Percentiles rank a stretch among this genome's conserved stretches.
Conservation (phyloP, 2,797 vertebrate species). For the Periparus ater region DNA sequence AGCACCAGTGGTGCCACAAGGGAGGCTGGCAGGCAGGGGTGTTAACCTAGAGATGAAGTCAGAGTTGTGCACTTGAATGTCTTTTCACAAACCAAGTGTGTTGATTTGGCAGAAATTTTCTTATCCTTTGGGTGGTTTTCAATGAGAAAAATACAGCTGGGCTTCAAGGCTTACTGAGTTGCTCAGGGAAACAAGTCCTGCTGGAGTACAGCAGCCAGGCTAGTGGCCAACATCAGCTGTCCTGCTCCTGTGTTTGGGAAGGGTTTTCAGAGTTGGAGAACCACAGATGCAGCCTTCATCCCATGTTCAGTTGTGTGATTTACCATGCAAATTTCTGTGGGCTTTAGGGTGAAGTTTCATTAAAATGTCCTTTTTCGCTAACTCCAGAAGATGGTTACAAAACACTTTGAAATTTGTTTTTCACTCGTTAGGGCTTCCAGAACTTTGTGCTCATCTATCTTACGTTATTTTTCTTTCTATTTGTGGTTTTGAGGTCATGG, state of each 20-base stretch:
- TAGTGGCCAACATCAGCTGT: not conserved
- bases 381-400: slow-evolving; percentile 24
- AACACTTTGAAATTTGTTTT: slow-evolving; percentile 54
- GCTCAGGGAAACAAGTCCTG: not conserved
- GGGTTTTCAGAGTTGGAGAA: not conserved
- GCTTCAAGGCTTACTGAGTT: not conserved
- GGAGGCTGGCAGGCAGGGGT: not conserved
- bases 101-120: not conserved
- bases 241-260: not conserved
- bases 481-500: slow-evolving; percentile 59
- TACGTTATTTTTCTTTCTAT: slow-evolving; percentile 46
- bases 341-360: not conserved
- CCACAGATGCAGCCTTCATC: not conserved
- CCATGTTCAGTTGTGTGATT: not conserved
- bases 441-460: slow-evolving; percentile 35
- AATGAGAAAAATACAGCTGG: not conserved
- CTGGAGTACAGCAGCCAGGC: not conserved
- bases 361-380: slow-evolving; percentile 15
- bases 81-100: not conserved
- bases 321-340: not conserved
- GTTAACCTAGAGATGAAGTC: not conserved
- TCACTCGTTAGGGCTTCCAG: slow-evolving; percentile 36
- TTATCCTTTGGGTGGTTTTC: not conserved
- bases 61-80: not conserved
- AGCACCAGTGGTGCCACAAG: not conserved